Conservation (phyloP, 2,797 vertebrate species). For the Cacajao melanocephalus region DNA sequence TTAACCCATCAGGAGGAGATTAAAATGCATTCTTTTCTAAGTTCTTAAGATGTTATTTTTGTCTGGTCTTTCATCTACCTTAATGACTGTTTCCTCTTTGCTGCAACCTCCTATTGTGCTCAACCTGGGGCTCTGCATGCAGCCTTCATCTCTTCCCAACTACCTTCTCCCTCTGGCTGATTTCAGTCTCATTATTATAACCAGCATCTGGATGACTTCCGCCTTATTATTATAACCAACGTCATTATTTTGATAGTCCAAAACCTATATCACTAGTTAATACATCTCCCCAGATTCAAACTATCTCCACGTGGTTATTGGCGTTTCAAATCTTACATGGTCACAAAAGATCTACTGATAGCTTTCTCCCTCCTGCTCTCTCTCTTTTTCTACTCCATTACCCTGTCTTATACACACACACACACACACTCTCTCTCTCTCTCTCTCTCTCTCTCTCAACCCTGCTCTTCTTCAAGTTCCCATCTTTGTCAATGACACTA, state of each 20-base stretch:
- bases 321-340: background rate
- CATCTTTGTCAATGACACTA: background rate
- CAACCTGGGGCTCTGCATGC: background rate
- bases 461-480: background rate
- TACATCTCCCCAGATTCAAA: background rate
- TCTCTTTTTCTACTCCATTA: background rate
- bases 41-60: background rate
- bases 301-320: background rate
- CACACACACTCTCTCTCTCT: no score
- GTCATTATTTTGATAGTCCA: background rate
- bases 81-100: background rate
- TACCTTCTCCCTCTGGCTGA: background rate
- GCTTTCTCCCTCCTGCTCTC: background rate
- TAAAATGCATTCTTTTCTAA: background rate
- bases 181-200: background rate
- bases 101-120: background rate
- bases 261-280: background rate
- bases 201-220: background rate
- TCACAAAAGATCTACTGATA: background rate
- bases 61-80: background rate
- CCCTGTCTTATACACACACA: no score
- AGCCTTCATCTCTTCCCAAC: background rate
- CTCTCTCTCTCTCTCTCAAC: background rate
- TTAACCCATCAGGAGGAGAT: background rate
- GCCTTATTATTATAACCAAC: background rate